Evolutionary conservation across 2,113 vertebrate genomes (phyloP).

Genomic region (Carassius carassius): DNA sequence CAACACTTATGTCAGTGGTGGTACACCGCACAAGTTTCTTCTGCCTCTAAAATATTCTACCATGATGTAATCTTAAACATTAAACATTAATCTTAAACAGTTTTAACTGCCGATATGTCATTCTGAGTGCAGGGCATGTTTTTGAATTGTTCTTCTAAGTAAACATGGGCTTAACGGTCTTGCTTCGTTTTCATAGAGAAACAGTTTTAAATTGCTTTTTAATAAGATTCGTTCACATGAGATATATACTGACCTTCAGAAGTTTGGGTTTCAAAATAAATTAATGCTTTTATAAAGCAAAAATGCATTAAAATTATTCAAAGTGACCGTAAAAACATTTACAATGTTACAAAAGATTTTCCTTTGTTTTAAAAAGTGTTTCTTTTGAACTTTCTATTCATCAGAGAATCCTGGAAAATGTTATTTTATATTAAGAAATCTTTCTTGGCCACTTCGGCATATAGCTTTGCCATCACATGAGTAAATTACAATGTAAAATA

Average conservation of each 20-base stretch:
- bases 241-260: neutral
- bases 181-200: neutral
- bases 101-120: neutral
- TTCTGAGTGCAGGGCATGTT: neutral
- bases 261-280: neutral
- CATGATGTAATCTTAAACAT: neutral
- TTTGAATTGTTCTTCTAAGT: neutral
- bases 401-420: too few species aligned
- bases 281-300: neutral
- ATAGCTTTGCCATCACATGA: too few species aligned
- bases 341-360: too few species aligned
- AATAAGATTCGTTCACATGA: neutral
- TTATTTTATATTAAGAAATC: too few species aligned
- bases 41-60: neutral
- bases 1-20: neutral
- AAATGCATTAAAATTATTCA: neutral
- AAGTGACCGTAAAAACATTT: neutral
- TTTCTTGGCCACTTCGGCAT: too few species aligned
- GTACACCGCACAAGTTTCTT: neutral
- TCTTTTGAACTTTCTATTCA: too few species aligned
- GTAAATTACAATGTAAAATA: too few species aligned
- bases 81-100: too few species aligned
- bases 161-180: neutral
- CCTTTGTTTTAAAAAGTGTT: too few species aligned
- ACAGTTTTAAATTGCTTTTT: neutral